These are phyloP conservation scores for Lepilemur septentrionalis DNA, from an alignment of 2,797 vertebrate genomes.

Conservation along the genomic window DNA sequence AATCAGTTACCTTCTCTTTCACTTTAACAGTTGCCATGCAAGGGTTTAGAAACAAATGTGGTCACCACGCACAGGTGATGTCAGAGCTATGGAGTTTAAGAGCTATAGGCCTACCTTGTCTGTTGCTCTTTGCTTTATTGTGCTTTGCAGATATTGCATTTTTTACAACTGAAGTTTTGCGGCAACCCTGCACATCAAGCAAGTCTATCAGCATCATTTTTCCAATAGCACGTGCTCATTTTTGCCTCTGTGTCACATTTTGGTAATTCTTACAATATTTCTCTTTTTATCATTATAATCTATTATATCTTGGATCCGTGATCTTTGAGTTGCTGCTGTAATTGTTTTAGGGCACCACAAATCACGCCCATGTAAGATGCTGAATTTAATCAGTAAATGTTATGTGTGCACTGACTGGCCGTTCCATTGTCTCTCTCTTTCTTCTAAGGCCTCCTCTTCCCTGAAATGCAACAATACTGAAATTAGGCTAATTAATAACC, in stretches of 20 bases:
- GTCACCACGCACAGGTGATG: neutral
- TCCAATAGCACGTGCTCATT: neutral
- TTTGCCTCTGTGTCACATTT: neutral
- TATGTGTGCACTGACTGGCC: neutral
- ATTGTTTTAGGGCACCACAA: neutral
- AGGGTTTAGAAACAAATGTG: neutral
- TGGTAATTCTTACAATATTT: neutral
- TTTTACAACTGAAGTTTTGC: neutral
- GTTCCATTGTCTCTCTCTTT: neutral
- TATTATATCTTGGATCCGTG: neutral
- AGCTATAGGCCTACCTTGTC: neutral
- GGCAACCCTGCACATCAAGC: neutral
- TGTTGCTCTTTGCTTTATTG: neutral
- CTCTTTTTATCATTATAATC: neutral
- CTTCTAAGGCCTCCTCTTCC: neutral
- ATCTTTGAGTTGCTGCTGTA: neutral
- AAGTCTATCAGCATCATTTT: neutral
- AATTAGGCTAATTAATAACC: neutral
- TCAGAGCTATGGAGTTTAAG: neutral
- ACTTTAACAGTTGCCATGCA: neutral
- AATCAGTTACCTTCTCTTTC: neutral
- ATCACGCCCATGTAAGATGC: neutral
- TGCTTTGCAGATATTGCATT: neutral
- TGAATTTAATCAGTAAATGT: neutral
- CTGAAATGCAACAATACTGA: neutral